phyloP scores from a whole-genome alignment of 1,140 invertebrate genomes.

The Mercenaria mercenaria region DNA sequence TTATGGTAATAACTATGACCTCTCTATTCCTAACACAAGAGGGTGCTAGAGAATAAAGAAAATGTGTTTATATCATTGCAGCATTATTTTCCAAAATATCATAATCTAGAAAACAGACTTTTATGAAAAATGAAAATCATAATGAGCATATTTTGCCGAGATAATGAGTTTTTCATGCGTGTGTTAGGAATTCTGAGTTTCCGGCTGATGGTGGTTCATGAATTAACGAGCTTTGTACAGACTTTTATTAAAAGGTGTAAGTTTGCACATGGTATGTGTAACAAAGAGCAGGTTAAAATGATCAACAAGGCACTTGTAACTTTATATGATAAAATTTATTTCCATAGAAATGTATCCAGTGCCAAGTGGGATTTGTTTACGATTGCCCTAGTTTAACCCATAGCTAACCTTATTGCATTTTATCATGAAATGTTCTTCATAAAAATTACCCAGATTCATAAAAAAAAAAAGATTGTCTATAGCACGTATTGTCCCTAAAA shows the following conservation, averaged over 20 bases:
- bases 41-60: constrained; percentile 42
- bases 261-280: constrained; percentile 31
- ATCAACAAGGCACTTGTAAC: not conserved
- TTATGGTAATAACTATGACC: constrained; percentile 1
- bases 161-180: constrained; percentile 46
- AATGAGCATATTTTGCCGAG: constrained; percentile 50
- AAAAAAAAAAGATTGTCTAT: too few species aligned
- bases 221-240: constrained; percentile 35
- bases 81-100: constrained; percentile 37
- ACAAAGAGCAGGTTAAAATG: not conserved
- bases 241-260: constrained; percentile 40
- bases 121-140: constrained; percentile 65
- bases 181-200: constrained; percentile 27
- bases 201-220: not conserved
- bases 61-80: constrained; percentile 33
- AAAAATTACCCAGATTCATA: too few species aligned
- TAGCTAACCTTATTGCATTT: too few species aligned
- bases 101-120: constrained; percentile 46
- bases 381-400: too few species aligned
- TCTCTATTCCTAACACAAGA: not conserved
- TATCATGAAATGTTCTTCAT: too few species aligned
- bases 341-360: not conserved
- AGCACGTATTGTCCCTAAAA: too few species aligned
- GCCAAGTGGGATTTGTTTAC: not conserved
- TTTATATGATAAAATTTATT: constrained; percentile 2